Conservation (phyloP, 64 coral and sea anemone genomes). For the Astreopora myriophthalma region DNA sequence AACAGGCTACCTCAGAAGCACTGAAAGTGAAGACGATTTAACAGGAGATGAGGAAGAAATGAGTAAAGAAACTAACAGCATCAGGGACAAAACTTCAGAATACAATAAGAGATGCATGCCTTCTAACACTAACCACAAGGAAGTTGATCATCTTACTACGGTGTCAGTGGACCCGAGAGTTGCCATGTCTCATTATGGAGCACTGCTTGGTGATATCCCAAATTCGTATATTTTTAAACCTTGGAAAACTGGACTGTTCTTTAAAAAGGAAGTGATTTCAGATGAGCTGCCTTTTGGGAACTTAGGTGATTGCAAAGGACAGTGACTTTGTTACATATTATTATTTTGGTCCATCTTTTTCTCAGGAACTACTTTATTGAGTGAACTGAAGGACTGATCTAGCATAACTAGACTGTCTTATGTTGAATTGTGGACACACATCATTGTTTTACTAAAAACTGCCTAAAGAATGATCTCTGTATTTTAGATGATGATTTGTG, state of each 20-base stretch:
- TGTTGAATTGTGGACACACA: too few species aligned
- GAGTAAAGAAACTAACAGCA: neutral
- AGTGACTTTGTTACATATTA: too few species aligned
- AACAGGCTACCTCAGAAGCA: neutral
- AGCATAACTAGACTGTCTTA: too few species aligned
- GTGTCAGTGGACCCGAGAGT: neutral
- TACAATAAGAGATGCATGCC: neutral
- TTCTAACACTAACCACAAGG: neutral
- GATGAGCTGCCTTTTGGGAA: neutral
- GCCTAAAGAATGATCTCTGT: too few species aligned
- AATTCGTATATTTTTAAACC: slow-evolving; percentile 71
- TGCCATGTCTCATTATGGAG: slow-evolving; percentile 24
- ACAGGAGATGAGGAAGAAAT: neutral
- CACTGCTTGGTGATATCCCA: slow-evolving; percentile 40
- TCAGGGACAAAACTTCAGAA: neutral
- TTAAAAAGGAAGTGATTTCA: slow-evolving; percentile 14
- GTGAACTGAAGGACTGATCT: too few species aligned
- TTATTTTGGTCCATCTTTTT: too few species aligned
- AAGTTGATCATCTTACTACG: neutral
- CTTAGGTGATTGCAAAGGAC: too few species aligned
- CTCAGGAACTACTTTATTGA: too few species aligned
- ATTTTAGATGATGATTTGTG: too few species aligned
- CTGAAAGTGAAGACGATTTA: neutral
- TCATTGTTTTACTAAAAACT: too few species aligned
- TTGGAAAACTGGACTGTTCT: slow-evolving; percentile 74